Percentiles rank a stretch among this genome's conserved stretches.
phyloP scores from a whole-genome alignment of 2,797 vertebrate genomes.

The Denticeps clupeoides region DNA sequence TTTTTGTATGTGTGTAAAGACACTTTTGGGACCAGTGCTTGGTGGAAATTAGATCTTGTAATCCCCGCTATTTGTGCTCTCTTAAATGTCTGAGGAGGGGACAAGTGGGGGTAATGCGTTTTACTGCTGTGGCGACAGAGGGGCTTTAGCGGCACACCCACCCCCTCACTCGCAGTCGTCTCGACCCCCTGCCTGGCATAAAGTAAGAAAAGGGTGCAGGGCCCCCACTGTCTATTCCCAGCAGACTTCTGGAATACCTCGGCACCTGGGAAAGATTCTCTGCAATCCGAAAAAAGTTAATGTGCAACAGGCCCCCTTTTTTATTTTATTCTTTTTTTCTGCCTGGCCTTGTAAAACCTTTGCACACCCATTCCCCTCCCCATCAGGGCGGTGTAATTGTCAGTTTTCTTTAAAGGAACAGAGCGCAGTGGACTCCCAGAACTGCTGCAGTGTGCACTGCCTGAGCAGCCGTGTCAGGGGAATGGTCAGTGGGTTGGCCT shows the following conservation, averaged over 20 bases:
- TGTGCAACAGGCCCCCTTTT: conserved; percentile 44
- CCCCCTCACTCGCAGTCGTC: conserved; percentile 21
- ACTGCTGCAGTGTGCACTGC: conserved; percentile 12
- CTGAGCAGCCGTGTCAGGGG: conserved; percentile 42
- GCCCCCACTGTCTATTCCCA: conserved; percentile 16
- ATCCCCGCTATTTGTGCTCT: conserved; percentile 36
- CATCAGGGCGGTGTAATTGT: conserved; percentile 44
- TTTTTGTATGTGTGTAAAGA: conserved; percentile 3
- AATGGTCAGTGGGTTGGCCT: neutral
- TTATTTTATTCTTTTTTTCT: conserved; percentile 14
- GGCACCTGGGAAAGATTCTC: conserved; percentile 51
- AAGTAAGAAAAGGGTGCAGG: conserved; percentile 23
- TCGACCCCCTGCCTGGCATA: conserved; percentile 6
- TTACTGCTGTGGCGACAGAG: conserved; percentile 32
- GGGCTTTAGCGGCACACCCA: conserved; percentile 17
- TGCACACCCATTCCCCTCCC: conserved; percentile 46
- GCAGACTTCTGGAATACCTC: conserved; percentile 39
- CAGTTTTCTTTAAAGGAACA: conserved; percentile 39
- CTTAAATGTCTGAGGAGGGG: conserved; percentile 37
- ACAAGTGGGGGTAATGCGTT: conserved; percentile 30
- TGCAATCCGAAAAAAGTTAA: conserved; percentile 39
- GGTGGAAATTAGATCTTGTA: conserved; percentile 40
- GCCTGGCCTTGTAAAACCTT: conserved; percentile 52
- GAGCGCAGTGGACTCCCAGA: conserved; percentile 12
- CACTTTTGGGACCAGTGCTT: conserved; percentile 27